phyloP scores from a whole-genome alignment of 2,113 vertebrate species.

The Arothron firmamentum region DNA sequence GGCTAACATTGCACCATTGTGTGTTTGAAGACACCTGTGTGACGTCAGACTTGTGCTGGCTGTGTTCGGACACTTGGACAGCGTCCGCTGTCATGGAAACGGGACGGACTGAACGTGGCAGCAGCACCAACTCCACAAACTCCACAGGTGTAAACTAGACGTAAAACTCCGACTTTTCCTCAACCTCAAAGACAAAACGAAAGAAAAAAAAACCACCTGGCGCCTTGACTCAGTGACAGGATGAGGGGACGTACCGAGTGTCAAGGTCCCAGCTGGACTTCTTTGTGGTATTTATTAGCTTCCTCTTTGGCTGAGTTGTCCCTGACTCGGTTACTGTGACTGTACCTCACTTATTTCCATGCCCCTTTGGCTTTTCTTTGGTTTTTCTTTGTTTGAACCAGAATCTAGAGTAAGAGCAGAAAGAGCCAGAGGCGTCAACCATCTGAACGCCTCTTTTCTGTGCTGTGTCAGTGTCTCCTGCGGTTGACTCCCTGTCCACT shows the following conservation, averaged over 20 bases:
- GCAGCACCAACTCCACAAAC: constrained; percentile 24
- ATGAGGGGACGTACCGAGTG: constrained; percentile 15
- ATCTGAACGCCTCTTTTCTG: too few species aligned
- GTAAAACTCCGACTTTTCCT: constrained; percentile 30
- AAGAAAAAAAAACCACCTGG: constrained; percentile 13
- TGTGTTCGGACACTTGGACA: constrained; percentile 26
- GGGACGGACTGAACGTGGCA: constrained; percentile 10
- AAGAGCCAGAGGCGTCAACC: too few species aligned
- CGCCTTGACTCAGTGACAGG: constrained; percentile 25
- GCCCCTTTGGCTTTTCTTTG: constrained; percentile 2
- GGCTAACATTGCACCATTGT: constrained; percentile 7
- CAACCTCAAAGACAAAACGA: constrained; percentile 26
- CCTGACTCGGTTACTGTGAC: constrained; percentile 55
- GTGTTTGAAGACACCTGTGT: constrained; percentile 36
- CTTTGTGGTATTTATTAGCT: constrained; percentile 58
- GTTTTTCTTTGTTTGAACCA: constrained; percentile 7
- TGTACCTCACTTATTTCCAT: constrained; percentile 48
- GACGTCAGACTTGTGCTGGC: constrained; percentile 28
- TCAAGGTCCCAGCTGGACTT: constrained; percentile 31
- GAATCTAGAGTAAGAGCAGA: not conserved
- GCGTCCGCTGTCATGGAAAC: constrained; percentile 11
- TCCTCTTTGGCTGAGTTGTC: constrained; percentile 42
- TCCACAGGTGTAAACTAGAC: constrained; percentile 24
- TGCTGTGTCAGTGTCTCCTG: too few species aligned
- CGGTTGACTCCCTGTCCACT: too few species aligned